Evolutionary conservation across 2,888 invertebrate genomes (phyloP), one percentile per base, ranked within the genome.

Genomic region (Antheraea assamensis): DNA sequence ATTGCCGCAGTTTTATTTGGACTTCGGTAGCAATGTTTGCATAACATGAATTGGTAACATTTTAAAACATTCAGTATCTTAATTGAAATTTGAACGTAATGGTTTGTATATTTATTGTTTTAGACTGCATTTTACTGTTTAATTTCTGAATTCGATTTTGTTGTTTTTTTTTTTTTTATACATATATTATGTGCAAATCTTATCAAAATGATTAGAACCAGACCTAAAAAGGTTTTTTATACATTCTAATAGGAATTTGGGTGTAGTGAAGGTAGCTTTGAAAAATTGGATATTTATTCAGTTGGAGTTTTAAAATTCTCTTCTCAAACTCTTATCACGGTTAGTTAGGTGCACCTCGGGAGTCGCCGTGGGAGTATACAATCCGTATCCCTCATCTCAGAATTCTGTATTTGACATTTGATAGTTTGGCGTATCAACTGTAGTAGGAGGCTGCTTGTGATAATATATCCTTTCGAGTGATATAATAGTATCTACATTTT

Each of bases 401-500:
- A 89, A 90, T 88, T 89, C 90, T 90, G 88, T 87, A 90, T 90
- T 90, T 89, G 89, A 88, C 87, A 88, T 89, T 85, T 85, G 82
- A 87, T 86, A 88, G 83, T 85, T 85, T 81, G 82, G 81, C 86
- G 89, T 88, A 88, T 88, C 87, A 87, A 80, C 78, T 76, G 77
- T 78, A 76, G 77, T 76, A 76, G 77, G 79, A 80, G 79, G 74
- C 75, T 71, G 76, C 72, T 80, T 77, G 75, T 75, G 82, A 79
- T 81, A n/a, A n/a, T n/a, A n/a, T n/a, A n/a, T n/a, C n/a, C n/a
- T n/a, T n/a, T n/a, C n/a, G n/a, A n/a, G n/a, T n/a, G 1, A 64
- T 64, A 27, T 72, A 75, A 76, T 76, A 78, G 76, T 76, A 79
- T 77, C 66, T 73, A 58, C 70, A 78, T 66, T 27, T 55, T n/a